Conservation (phyloP, 2,797 vertebrate species). For the Bovichtus diacanthus region DNA sequence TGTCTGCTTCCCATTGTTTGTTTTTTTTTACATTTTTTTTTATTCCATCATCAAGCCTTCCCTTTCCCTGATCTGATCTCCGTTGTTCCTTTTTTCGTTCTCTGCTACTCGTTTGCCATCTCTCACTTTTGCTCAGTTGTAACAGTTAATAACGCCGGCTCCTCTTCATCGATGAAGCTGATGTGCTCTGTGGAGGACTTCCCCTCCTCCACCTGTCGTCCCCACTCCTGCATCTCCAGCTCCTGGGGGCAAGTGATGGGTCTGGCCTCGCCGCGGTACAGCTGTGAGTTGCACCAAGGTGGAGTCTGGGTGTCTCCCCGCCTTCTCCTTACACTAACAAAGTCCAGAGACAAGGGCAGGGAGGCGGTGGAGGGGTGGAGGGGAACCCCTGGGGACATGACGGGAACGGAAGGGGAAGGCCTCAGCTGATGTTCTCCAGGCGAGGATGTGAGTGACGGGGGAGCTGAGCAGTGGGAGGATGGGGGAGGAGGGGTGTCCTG, state of each 20-base stretch:
- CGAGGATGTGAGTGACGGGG: conserved; percentile 79
- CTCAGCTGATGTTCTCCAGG: conserved; percentile 64
- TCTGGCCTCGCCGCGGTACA: conserved; percentile 9
- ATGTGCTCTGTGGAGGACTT: conserved; percentile 80
- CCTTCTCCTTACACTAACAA: conserved; percentile 9
- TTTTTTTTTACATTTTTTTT: no score
- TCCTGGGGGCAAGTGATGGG: conserved; percentile 59
- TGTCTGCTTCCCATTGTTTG: not conserved
- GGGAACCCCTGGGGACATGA: conserved; percentile 13
- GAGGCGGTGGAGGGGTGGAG: conserved; percentile 57
- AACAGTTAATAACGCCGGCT: conserved; percentile 79
- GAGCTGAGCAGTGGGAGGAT: conserved; percentile 79
- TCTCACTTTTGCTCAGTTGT: not conserved
- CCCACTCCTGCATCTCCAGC: conserved; percentile 86
- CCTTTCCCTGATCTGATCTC: conserved; percentile 26
- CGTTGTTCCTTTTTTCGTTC: not conserved
- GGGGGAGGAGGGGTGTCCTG: conserved; percentile 67
- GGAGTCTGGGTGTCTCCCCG: conserved; percentile 29
- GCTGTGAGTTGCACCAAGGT: conserved; percentile 54
- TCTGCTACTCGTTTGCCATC: conserved; percentile 27
- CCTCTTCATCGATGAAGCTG: conserved; percentile 88
- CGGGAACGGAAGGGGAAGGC: conserved; percentile 41
- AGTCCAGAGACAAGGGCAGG: conserved; percentile 70
- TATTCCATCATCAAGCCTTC: not conserved
- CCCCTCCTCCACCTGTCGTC: conserved; percentile 43